Evolutionary conservation across 1,140 invertebrate species (phyloP).

Genomic region (Cydia amplana): DNA sequence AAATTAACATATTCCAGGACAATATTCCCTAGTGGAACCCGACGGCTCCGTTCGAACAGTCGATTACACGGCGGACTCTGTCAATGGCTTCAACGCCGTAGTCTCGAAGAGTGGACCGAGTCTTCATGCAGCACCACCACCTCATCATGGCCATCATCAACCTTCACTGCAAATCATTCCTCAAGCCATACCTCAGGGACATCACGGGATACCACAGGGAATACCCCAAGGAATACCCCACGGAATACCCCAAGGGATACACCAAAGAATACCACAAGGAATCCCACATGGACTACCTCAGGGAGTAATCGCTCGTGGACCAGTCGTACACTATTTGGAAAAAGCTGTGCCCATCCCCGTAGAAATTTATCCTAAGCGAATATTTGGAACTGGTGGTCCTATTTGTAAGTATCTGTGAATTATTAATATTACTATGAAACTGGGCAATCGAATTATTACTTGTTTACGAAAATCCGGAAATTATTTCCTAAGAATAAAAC

Average conservation of each 20-base stretch:
- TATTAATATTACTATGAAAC: background rate
- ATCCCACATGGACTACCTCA: conserved; percentile 41
- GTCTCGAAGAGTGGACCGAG: conserved; percentile 80
- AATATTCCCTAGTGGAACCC: conserved; percentile 84
- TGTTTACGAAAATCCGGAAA: too few relatives aligned
- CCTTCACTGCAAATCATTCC: background rate
- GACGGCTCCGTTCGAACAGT: conserved; percentile 85
- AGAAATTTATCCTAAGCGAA: conserved; percentile 45
- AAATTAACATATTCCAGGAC: conserved; percentile 69
- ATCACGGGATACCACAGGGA: background rate
- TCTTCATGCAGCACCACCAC: conserved; percentile 65
- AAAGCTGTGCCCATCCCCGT: conserved; percentile 62
- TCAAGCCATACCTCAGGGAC: background rate
- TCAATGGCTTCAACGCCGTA: conserved; percentile 81
- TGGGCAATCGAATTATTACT: too few relatives aligned
- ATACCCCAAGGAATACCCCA: background rate
- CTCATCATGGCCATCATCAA: background rate
- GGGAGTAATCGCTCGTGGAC: background rate
- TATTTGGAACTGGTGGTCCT: conserved; percentile 65
- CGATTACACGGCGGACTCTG: conserved; percentile 81
- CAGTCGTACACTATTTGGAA: conserved; percentile 44
- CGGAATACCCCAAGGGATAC: background rate
- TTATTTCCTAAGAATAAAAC: too few relatives aligned
- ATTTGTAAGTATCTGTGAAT: conserved; percentile 69
- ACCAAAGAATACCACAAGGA: background rate